These are phyloP conservation scores for Falco peregrinus DNA, from an alignment of 2,797 vertebrate species.

Conservation along the genomic window DNA sequence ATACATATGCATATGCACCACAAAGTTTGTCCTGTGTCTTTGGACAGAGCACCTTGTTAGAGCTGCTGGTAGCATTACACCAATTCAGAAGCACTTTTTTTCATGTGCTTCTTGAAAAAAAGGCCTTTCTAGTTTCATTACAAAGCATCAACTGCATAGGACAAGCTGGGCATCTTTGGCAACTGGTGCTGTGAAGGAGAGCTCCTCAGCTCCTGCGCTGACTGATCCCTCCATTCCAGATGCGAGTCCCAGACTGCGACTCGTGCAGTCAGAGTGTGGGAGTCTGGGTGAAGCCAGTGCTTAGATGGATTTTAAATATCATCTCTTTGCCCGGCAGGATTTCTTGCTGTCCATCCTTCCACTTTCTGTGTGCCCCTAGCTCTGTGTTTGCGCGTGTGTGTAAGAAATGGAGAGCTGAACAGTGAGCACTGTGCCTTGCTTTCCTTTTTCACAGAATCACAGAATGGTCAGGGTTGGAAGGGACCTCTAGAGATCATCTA, in stretches of 20 bases:
- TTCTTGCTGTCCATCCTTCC: neutral
- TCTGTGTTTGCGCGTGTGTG: neutral
- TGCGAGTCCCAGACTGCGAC: neutral
- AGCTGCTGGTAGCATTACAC: neutral
- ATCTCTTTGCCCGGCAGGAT: neutral
- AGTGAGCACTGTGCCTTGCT: neutral
- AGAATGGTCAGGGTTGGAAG: no score
- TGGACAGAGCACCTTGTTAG: neutral
- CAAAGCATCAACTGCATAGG: neutral
- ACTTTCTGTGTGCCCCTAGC: neutral
- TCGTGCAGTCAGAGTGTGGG: neutral
- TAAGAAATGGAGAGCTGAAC: neutral
- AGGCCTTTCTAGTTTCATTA: neutral
- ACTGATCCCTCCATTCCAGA: neutral
- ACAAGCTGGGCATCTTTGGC: neutral
- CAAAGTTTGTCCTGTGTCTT: neutral
- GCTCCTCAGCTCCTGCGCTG: accelerated
- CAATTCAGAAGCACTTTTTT: neutral
- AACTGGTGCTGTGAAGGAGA: neutral
- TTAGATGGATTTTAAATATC: neutral
- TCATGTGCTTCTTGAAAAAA: neutral
- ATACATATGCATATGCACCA: neutral
- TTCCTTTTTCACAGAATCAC: neutral
- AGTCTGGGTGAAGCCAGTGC: neutral
- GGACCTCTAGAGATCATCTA: no score